Evolutionary conservation across 35 echinoderm and acorn worm species (phyloP).

Genomic region (Anneissia japonica): DNA sequence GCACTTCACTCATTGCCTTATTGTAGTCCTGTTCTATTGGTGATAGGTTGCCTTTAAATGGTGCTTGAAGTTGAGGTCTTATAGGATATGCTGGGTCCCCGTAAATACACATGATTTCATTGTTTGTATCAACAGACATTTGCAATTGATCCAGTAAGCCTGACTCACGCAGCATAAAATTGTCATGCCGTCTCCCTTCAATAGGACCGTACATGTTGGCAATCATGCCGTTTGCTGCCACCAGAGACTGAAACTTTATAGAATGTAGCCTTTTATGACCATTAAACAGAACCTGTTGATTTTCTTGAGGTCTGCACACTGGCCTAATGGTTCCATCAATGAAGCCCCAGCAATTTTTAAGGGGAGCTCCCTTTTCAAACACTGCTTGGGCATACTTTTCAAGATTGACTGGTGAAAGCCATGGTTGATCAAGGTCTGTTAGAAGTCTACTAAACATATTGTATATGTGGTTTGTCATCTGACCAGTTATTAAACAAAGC

Average conservation of each 20-base stretch:
- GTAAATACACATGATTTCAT: neutral
- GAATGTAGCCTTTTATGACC: conserved; percentile 15
- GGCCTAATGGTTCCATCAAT: conserved; percentile 26
- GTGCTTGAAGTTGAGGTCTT: neutral
- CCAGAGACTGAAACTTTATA: conserved; percentile 4
- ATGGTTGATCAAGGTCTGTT: conserved; percentile 1
- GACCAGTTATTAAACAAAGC: conserved; percentile 4
- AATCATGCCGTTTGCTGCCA: neutral
- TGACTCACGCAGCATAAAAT: neutral
- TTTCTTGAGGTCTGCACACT: conserved; percentile 6
- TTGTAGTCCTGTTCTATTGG: neutral
- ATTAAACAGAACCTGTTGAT: neutral
- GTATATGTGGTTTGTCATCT: neutral
- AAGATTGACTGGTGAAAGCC: conserved; percentile 6
- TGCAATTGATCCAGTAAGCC: neutral
- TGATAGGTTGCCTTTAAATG: neutral
- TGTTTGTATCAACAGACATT: neutral
- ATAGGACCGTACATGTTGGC: conserved; percentile 3
- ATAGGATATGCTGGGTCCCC: conserved; percentile 1
- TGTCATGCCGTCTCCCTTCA: conserved; percentile 10
- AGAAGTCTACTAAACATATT: neutral
- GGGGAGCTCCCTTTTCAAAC: conserved; percentile 1
- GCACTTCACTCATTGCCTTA: neutral
- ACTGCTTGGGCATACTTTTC: neutral
- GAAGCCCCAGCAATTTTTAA: conserved; percentile 32